Conservation (phyloP, 2,888 invertebrate genomes). For the Apocheima hispidaria region DNA sequence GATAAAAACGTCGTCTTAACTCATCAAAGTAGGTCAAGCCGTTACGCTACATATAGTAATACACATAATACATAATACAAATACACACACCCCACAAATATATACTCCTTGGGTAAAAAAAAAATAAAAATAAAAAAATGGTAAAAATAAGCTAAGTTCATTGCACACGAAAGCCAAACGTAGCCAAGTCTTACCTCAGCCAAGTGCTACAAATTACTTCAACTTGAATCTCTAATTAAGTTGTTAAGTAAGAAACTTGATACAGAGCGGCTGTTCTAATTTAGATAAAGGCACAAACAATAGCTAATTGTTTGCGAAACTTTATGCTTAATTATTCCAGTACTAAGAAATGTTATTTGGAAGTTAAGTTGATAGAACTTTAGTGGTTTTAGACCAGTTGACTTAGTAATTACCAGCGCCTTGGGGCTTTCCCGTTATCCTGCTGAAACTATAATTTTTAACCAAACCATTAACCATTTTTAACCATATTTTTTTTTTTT, state of each 20-base stretch:
- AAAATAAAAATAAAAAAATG: neutral
- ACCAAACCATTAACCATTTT: no score
- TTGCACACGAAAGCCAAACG: neutral
- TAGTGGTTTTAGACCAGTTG: neutral
- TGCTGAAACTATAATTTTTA: no score
- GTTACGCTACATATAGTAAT: no score
- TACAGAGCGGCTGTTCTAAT: constrained; percentile 30
- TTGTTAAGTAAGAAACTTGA: constrained; percentile 37
- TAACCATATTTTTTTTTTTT: no score
- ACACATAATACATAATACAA: no score
- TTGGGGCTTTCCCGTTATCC: no score
- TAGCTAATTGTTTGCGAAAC: constrained; percentile 25
- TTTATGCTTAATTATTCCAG: constrained; percentile 18
- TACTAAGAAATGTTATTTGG: constrained; percentile 4
- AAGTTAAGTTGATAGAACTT: neutral
- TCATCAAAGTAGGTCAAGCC: no score
- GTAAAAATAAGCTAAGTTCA: neutral
- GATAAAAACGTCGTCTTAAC: no score
- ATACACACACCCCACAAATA: no score
- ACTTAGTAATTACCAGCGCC: neutral
- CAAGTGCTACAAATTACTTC: constrained; percentile 33
- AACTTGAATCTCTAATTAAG: constrained; percentile 36
- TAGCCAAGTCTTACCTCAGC: constrained; percentile 11
- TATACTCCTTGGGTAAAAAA: no score
- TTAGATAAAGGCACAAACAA: constrained; percentile 33